Conservation (phyloP, 2,113 vertebrate species). For the Mormyrus lacerda region DNA sequence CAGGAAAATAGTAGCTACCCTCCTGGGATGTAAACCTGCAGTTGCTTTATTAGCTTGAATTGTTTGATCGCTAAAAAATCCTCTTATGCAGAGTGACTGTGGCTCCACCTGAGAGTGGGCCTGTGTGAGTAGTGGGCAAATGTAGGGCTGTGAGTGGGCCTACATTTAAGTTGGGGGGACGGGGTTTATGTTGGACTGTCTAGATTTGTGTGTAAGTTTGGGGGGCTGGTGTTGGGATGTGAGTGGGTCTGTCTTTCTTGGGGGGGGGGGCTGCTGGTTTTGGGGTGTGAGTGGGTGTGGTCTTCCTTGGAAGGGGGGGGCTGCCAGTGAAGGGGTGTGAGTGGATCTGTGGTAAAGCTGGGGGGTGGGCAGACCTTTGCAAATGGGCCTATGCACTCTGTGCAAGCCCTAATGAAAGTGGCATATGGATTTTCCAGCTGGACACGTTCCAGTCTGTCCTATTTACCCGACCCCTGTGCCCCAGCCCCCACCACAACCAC, state of each 20-base stretch:
- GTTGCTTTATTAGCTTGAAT: neutral
- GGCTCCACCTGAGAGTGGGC: neutral
- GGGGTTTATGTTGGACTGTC: neutral
- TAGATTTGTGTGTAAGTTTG: neutral
- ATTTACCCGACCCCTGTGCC: neutral
- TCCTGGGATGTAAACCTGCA: neutral
- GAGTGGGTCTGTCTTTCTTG: neutral
- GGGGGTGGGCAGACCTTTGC: neutral
- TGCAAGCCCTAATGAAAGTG: neutral
- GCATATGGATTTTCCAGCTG: slow-evolving; percentile 13
- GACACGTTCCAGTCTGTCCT: neutral
- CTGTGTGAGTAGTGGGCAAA: neutral
- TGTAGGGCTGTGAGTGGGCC: neutral
- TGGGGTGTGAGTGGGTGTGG: neutral
- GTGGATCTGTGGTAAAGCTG: neutral
- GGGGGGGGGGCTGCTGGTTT: no score
- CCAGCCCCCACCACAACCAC: neutral
- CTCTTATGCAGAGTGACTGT: neutral
- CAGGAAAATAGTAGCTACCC: neutral
- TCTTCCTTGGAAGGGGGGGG: neutral
- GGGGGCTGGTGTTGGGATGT: neutral
- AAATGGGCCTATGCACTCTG: neutral
- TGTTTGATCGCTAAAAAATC: neutral
- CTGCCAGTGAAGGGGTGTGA: neutral
- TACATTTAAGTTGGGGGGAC: no score